Conservation (phyloP, 2,797 vertebrate species). For the Schizothorax lantsangensis region DNA sequence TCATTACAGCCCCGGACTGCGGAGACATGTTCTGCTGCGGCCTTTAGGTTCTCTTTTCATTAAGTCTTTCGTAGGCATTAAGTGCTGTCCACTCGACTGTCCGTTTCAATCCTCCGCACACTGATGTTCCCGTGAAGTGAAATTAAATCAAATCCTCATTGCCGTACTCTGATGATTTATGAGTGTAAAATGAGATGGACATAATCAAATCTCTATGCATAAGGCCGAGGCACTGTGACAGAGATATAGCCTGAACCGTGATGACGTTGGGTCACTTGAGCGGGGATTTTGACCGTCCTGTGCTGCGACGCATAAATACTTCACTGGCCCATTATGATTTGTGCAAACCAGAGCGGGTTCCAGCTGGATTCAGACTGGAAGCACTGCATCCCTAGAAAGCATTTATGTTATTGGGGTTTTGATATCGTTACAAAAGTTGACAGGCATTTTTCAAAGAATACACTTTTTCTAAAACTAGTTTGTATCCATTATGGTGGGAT, state of each 20-base stretch:
- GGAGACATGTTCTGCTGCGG: constrained; percentile 42
- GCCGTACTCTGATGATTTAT: constrained; percentile 55
- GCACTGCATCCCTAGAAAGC: neutral
- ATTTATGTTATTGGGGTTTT: neutral
- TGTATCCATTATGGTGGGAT: no score
- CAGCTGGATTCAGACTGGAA: neutral
- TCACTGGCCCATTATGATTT: neutral
- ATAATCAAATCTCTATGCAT: constrained; percentile 51
- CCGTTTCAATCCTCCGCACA: constrained; percentile 28
- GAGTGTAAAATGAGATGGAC: constrained; percentile 52
- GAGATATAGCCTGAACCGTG: constrained; percentile 28
- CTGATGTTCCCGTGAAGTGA: constrained; percentile 36
- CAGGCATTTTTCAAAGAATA: neutral
- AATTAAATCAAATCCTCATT: constrained; percentile 59
- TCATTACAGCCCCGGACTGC: constrained; percentile 58
- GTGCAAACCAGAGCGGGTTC: neutral
- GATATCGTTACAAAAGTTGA: neutral
- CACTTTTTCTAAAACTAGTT: neutral
- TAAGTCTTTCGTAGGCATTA: constrained; percentile 53
- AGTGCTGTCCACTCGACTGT: constrained; percentile 47
- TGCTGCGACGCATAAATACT: constrained; percentile 12
- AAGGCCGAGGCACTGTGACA: constrained; percentile 14
- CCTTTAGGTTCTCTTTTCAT: constrained; percentile 51
- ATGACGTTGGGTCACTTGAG: constrained; percentile 43
- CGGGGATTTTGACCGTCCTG: constrained; percentile 19